Evolutionary conservation across 2,113 vertebrate genomes (phyloP).

Genomic region (Periophthalmodon schlosseri): DNA sequence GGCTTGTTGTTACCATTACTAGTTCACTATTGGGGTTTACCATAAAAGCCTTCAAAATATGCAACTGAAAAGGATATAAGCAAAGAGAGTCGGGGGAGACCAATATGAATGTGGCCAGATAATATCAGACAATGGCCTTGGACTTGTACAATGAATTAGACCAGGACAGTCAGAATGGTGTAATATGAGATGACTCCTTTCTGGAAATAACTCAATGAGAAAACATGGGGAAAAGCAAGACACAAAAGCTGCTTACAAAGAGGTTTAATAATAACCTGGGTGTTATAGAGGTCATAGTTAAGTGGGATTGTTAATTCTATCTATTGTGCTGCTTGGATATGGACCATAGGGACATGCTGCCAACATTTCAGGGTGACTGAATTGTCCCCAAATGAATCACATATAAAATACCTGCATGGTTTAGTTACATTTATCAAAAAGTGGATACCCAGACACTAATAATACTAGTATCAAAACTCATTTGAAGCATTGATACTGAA

Average conservation of each 20-base stretch:
- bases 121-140: not conserved
- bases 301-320: not conserved
- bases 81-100: not conserved
- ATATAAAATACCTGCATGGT: no score
- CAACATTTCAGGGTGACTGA: not conserved
- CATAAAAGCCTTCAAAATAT: not conserved
- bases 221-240: not conserved
- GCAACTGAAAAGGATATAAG: not conserved
- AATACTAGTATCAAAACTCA: no score
- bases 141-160: not conserved
- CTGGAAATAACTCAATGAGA: not conserved
- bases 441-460: no score
- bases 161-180: not conserved
- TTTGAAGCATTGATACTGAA: no score
- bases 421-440: no score
- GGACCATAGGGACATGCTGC: not conserved
- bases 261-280: not conserved
- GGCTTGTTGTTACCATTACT: not conserved
- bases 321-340: not conserved
- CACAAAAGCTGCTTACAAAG: not conserved
- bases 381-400: no score
- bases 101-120: not conserved
- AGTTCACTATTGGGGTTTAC: not conserved
- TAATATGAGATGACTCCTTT: not conserved
- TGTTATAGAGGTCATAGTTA: not conserved